These are phyloP conservation scores for Diloba caeruleocephala DNA, from an alignment of 2,888 invertebrate genomes.

Conservation along the genomic window DNA sequence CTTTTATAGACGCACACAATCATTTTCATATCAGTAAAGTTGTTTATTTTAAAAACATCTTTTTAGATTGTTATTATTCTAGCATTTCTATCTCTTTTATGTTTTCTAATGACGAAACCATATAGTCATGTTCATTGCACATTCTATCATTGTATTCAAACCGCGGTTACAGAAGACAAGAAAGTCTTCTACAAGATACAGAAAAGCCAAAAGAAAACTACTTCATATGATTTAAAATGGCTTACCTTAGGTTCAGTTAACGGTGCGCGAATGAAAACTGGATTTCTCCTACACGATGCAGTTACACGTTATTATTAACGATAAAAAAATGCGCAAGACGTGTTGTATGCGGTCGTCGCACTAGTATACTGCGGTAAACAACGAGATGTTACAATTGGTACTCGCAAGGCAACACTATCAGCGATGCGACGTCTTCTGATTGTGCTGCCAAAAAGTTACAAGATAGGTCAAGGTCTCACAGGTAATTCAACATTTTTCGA, in stretches of 20 bases:
- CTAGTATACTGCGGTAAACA: slow-evolving; percentile 51
- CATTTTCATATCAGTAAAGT: slow-evolving; percentile 8
- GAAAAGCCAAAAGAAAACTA: neutral
- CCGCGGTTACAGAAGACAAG: neutral
- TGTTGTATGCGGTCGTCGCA: slow-evolving; percentile 52
- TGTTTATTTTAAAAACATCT: slow-evolving; percentile 32
- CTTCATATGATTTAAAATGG: slow-evolving; percentile 4
- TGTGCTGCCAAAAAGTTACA: slow-evolving; percentile 30
- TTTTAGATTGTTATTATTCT: slow-evolving; percentile 16
- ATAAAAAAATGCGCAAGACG: slow-evolving; percentile 48
- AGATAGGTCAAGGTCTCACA: slow-evolving; percentile 41
- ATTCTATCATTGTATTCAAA: slow-evolving; percentile 30
- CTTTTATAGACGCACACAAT: slow-evolving; percentile 8
- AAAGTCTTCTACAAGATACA: slow-evolving; percentile 12
- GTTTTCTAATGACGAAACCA: slow-evolving; percentile 18
- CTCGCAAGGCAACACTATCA: slow-evolving; percentile 44
- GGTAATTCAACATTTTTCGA: slow-evolving; percentile 18
- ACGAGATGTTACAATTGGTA: slow-evolving; percentile 44
- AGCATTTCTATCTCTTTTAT: slow-evolving; percentile 16
- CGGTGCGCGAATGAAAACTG: slow-evolving; percentile 50
- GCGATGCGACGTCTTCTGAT: slow-evolving; percentile 33
- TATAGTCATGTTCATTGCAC: slow-evolving; percentile 14
- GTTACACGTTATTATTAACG: slow-evolving; percentile 44
- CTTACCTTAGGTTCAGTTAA: slow-evolving; percentile 44
- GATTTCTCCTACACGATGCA: slow-evolving; percentile 44